These are phyloP conservation scores for Strigamia crassipes DNA, from an alignment of 2,888 invertebrate species.

Conservation along the genomic window DNA sequence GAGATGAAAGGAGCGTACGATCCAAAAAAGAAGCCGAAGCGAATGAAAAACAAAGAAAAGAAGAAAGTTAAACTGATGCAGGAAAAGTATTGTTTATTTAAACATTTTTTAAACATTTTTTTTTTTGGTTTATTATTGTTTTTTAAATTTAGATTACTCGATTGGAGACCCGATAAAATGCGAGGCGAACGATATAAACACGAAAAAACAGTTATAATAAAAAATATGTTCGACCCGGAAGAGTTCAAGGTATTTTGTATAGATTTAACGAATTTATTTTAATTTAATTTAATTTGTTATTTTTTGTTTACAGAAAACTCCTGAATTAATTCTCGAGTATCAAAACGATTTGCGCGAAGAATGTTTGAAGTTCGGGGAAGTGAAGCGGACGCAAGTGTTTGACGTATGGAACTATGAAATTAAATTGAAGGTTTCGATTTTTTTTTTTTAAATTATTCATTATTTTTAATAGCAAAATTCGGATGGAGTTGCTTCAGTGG, in stretches of 20 bases:
- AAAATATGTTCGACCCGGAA: conserved; percentile 86
- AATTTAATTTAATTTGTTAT: no score
- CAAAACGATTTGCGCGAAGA: conserved; percentile 88
- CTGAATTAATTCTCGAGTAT: conserved; percentile 84
- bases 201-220: conserved; percentile 89
- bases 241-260: conserved; percentile 71
- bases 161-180: conserved; percentile 94
- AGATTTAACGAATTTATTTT: no score
- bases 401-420: conserved; percentile 68
- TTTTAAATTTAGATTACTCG: conserved; percentile 71
- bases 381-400: conserved; percentile 86
- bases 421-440: no score
- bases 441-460: conserved; percentile 50
- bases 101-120: conserved; percentile 23
- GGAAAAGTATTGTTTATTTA: conserved; percentile 70
- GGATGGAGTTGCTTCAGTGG: conserved; percentile 91
- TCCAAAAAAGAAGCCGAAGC: conserved; percentile 87
- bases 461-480: conserved; percentile 73
- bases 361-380: conserved; percentile 86
- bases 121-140: conserved; percentile 46
- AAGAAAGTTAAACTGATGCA: conserved; percentile 90
- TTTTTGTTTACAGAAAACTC: conserved; percentile 68
- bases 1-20: conserved; percentile 91
- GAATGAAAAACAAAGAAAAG: conserved; percentile 80
- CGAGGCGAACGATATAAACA: conserved; percentile 82